Percentiles rank a stretch among this genome's conserved stretches.
These are phyloP conservation scores for Eidolon helvum DNA, from an alignment of 2,113 vertebrate species.

Conservation along the genomic window DNA sequence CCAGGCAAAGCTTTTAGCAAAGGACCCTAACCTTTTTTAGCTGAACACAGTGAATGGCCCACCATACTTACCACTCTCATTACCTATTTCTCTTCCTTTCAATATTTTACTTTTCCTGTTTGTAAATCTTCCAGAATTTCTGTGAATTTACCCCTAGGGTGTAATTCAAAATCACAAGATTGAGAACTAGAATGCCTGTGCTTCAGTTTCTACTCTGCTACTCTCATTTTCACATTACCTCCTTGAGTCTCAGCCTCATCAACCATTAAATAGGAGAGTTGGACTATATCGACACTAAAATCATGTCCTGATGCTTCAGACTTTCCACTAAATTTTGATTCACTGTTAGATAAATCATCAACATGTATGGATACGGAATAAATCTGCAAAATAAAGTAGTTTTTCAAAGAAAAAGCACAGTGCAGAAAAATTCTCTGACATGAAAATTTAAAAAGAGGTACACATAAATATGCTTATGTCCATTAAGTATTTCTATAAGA, in stretches of 20 bases:
- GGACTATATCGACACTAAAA: not conserved
- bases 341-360: not conserved
- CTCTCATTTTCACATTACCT: not conserved
- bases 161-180: not conserved
- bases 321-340: not conserved
- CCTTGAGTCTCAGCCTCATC: not conserved
- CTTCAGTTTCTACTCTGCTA: not conserved
- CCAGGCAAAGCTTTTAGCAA: not conserved
- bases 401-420: not conserved
- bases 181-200: not conserved
- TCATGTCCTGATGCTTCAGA: not conserved
- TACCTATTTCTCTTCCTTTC: not conserved
- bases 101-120: not conserved
- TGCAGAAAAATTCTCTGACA: not conserved
- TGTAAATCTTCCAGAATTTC: not conserved
- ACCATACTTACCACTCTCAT: not conserved
- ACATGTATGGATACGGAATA: not conserved
- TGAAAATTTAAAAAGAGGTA: not conserved
- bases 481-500: not conserved
- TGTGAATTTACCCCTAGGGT: not conserved
- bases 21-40: not conserved
- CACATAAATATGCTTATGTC: not conserved
- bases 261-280: not conserved
- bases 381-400: not conserved
- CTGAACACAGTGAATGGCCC: not conserved